Base-by-base conservation (phyloP, 2,797 vertebrate genomes). In the Rhinophrynus dorsalis region DNA sequence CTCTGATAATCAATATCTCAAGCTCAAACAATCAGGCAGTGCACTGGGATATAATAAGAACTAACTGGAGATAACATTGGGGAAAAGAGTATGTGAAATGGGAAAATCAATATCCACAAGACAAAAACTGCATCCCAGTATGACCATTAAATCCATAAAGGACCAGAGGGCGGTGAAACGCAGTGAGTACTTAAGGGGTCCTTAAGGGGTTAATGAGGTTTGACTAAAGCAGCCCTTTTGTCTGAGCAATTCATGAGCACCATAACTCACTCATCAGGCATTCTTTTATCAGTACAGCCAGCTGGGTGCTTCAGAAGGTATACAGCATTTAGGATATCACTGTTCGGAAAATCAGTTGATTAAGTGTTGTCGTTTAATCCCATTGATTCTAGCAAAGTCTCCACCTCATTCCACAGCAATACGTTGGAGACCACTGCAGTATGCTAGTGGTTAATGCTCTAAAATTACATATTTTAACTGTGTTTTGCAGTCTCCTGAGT, bases 101-200 rank as follows among this genome's bases (percentile, higher is more conserved):
- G 26, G 9, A 61, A 61, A 61, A 61, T 61, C 58, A 61, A 61
- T 61, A 61, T 10, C 58, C 58, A 45, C 58, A 32, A 61, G 58
- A 37, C 21, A 59, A 44, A 29, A 42, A 17, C 33, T 18, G n/a
- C 56, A 59, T 59, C 35, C 15, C 23, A 59, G 17, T 59, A 59
- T 27, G 37, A 37, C 54, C 54, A 18, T 6, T n/a, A n/a, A n/a
- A n/a, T n/a, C n/a, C n/a, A n/a, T n/a, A n/a, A n/a, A n/a, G n/a
- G n/a, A n/a, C n/a, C n/a, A n/a, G n/a, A n/a, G n/a, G n/a, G n/a
- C n/a, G n/a, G n/a, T n/a, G n/a, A n/a, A n/a, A n/a, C n/a, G n/a
- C n/a, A n/a, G n/a, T n/a, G n/a, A n/a, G n/a, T n/a, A n/a, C n/a
- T n/a, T n/a, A n/a, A n/a, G n/a, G n/a, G n/a, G n/a, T n/a, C n/a